Conservation (phyloP, 2,113 vertebrate genomes). For the Nothobranchius kuhntae region DNA sequence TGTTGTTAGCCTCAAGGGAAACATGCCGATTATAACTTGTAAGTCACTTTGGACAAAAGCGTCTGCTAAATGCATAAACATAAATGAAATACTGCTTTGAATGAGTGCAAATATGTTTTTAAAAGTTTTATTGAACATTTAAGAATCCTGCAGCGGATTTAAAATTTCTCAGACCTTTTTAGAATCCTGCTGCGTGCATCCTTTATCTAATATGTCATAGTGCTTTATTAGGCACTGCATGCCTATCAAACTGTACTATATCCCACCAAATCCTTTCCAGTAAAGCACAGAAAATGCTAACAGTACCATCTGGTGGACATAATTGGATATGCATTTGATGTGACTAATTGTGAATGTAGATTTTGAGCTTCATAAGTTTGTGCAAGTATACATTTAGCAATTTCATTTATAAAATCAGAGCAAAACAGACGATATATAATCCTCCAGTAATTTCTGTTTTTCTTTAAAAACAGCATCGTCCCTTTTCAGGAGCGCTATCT, state of each 20-base stretch:
- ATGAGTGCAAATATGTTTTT: not conserved
- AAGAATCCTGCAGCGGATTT: too few species aligned
- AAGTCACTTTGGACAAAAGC: too few species aligned
- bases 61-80: too few species aligned
- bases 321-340: not conserved
- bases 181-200: too few species aligned
- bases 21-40: too few species aligned
- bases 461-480: constrained; percentile 83
- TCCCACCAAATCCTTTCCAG: too few species aligned
- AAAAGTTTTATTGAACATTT: too few species aligned
- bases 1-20: too few species aligned
- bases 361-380: not conserved
- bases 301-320: constrained; percentile 39
- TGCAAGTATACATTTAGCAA: not conserved
- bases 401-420: constrained; percentile 14
- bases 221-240: too few species aligned
- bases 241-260: too few species aligned
- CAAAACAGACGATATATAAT: constrained; percentile 44
- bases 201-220: too few species aligned
- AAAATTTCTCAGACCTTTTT: too few species aligned
- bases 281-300: not conserved
- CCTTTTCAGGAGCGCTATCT: constrained; percentile 80
- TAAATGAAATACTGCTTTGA: not conserved
- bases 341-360: not conserved
- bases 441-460: constrained; percentile 67